These are phyloP conservation scores for Dryomyza anilis DNA, from an alignment of 2,888 invertebrate species.

Conservation along the genomic window DNA sequence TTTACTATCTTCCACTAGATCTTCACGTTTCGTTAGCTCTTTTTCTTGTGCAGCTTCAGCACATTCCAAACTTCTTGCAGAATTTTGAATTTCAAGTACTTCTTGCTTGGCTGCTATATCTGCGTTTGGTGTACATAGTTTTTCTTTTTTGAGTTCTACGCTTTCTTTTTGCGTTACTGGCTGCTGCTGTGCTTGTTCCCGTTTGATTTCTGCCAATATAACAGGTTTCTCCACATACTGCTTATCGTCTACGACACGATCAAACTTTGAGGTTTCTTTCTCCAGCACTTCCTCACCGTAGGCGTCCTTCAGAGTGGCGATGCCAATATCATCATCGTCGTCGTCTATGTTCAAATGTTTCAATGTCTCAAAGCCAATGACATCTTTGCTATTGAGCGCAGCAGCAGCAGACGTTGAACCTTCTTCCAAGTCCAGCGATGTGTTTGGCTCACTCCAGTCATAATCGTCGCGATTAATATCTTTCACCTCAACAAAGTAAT, in stretches of 20 bases:
- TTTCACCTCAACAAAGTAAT: constrained; percentile 69
- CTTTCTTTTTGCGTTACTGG: constrained; percentile 1
- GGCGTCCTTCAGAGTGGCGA: constrained; percentile 38
- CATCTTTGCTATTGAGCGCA: constrained; percentile 57
- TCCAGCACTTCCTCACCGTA: constrained; percentile 47
- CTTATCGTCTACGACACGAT: constrained; percentile 59
- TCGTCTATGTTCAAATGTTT: constrained; percentile 53
- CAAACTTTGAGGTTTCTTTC: constrained; percentile 59
- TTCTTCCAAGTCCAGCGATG: constrained; percentile 42
- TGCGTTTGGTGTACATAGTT: too few relatives aligned
- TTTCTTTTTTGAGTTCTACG: not conserved
- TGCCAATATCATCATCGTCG: constrained; percentile 39
- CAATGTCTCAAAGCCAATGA: constrained; percentile 59
- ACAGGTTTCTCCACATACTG: constrained; percentile 60
- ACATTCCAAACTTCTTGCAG: constrained; percentile 33
- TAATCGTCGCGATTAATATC: constrained; percentile 55
- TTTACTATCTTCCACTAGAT: constrained; percentile 49
- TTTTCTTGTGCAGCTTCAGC: constrained; percentile 33
- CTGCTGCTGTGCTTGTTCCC: constrained; percentile 32
- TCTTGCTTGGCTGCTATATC: constrained; percentile 16
- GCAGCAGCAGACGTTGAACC: constrained; percentile 39
- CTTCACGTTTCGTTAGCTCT: constrained; percentile 40
- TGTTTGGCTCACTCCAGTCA: constrained; percentile 51
- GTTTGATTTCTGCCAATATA: constrained; percentile 54
- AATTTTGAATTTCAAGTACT: too few relatives aligned